Evolutionary conservation across 2,113 vertebrate genomes (phyloP).

Genomic region (Muntiacus reevesi): DNA sequence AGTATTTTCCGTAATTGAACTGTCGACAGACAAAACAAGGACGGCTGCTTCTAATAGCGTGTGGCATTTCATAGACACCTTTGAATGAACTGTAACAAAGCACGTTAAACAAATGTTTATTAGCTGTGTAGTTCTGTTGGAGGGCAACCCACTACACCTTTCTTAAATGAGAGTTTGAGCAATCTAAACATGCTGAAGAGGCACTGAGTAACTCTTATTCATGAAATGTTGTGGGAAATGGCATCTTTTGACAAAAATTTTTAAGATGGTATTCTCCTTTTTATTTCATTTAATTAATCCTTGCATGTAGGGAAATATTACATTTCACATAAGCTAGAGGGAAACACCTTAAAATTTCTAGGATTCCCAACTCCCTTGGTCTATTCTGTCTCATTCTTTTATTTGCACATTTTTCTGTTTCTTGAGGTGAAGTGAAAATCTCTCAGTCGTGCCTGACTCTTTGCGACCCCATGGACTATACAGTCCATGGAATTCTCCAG

Average conservation of each 20-base stretch:
- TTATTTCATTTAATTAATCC: not conserved
- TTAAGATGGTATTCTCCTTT: not conserved
- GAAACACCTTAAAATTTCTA: conserved; percentile 14
- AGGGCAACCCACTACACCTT: not conserved
- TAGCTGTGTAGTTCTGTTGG: conserved; percentile 14
- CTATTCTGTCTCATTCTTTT: not conserved
- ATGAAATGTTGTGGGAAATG: not conserved
- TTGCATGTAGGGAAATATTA: not conserved
- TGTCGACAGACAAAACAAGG: conserved; percentile 55
- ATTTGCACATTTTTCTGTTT: not conserved
- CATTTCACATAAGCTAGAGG: not conserved
- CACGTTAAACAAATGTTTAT: conserved; percentile 43
- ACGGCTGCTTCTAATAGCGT: conserved; percentile 48
- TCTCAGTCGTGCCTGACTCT: not conserved
- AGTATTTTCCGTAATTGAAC: conserved; percentile 68
- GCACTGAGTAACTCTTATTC: not conserved
- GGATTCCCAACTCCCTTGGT: not conserved
- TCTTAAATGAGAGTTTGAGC: not conserved
- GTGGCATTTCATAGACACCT: not conserved
- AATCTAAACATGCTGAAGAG: not conserved
- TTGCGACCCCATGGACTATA: not conserved
- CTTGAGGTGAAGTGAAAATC: not conserved
- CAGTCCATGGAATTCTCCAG: not conserved
- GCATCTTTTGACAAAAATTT: not conserved
- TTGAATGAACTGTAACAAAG: conserved; percentile 52